phyloP scores from a whole-genome alignment of 2,888 invertebrate genomes.

The Eilema sororculum region DNA sequence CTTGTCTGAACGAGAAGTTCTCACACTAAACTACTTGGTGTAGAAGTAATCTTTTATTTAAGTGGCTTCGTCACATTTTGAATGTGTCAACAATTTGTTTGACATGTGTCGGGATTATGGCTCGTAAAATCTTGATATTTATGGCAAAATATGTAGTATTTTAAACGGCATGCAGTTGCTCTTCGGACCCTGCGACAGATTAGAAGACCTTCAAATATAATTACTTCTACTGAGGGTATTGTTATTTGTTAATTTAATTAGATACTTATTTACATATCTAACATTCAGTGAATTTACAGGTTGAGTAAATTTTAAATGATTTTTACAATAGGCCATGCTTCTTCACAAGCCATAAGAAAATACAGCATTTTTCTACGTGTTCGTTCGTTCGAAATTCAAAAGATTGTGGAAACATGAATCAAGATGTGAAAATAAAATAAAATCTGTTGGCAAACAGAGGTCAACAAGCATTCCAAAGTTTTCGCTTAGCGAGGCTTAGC shows the following conservation, averaged over 20 bases:
- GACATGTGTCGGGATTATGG: conserved; percentile 76
- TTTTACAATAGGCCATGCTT: too few relatives aligned
- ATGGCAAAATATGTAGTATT: conserved; percentile 76
- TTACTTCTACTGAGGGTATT: conserved; percentile 17
- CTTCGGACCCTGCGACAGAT: conserved; percentile 39
- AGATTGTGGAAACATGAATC: background rate
- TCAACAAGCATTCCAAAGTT: too few relatives aligned
- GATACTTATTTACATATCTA: too few relatives aligned
- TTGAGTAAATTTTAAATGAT: too few relatives aligned
- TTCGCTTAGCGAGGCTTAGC: too few relatives aligned
- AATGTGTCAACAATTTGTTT: conserved; percentile 80
- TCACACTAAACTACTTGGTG: conserved; percentile 48
- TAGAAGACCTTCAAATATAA: conserved; percentile 47
- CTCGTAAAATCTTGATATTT: conserved; percentile 74
- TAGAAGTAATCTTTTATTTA: conserved; percentile 64
- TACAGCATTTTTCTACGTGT: background rate
- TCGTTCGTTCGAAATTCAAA: background rate
- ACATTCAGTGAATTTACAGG: too few relatives aligned
- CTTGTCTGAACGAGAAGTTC: conserved; percentile 33
- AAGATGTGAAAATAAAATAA: too few relatives aligned
- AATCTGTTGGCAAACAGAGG: too few relatives aligned
- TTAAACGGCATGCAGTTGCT: conserved; percentile 68
- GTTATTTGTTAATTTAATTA: too few relatives aligned
- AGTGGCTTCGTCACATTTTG: conserved; percentile 68
- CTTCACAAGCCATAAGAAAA: background rate